Evolutionary conservation across 2,888 invertebrate species (phyloP).

Genomic region (Ochropleura plecta): DNA sequence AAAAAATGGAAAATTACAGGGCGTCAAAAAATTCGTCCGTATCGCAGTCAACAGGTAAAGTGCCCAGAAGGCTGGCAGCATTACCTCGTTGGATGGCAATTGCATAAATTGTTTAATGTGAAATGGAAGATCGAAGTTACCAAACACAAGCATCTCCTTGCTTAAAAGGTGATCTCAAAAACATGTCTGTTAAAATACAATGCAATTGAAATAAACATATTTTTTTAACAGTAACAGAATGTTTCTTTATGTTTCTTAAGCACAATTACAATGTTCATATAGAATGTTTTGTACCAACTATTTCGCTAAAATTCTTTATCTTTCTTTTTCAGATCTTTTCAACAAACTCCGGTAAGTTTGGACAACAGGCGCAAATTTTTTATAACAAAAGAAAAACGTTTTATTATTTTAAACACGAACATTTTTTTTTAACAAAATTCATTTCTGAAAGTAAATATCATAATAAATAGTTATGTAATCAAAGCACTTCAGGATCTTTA

Average conservation of each 20-base stretch:
- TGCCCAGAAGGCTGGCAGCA: too few species aligned
- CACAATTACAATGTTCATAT: background rate
- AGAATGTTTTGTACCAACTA: background rate
- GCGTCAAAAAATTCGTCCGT: too few species aligned
- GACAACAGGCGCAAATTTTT: background rate
- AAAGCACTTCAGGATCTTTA: background rate
- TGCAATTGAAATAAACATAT: too few species aligned
- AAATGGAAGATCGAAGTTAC: too few species aligned
- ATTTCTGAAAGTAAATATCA: conserved; percentile 15
- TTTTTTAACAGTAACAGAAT: too few species aligned
- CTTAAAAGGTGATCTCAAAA: too few species aligned
- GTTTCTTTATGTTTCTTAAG: background rate
- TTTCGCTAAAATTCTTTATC: conserved; percentile 5
- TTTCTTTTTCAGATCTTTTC: conserved; percentile 45
- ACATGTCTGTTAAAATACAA: too few species aligned
- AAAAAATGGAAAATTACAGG: too few species aligned
- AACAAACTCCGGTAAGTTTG: conserved; percentile 44
- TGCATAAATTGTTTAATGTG: too few species aligned
- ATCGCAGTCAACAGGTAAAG: too few species aligned
- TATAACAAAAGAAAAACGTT: background rate
- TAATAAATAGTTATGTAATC: background rate
- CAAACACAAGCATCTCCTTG: too few species aligned
- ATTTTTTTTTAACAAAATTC: conserved; percentile 22
- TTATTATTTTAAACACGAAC: conserved; percentile 36
- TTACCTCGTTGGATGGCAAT: too few species aligned